Evolutionary conservation across 2,888 invertebrate species (phyloP).

Genomic region (Cryptocephalus primarius): DNA sequence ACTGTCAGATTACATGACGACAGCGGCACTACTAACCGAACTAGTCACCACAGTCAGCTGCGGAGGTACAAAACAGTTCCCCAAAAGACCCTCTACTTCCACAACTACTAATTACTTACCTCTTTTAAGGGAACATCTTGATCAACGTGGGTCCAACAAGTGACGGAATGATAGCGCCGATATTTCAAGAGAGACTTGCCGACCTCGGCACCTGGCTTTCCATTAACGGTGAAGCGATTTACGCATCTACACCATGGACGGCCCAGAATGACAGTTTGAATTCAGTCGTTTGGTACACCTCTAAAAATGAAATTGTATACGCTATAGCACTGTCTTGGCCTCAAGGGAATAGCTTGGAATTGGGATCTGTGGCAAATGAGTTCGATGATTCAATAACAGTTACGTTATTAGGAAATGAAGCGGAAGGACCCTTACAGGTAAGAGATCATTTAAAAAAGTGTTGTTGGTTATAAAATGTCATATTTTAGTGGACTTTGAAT

Average conservation of each 20-base stretch:
- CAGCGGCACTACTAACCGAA: slow-evolving; percentile 55
- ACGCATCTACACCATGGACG: slow-evolving; percentile 64
- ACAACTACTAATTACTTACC: neutral
- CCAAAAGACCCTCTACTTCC: too few relatives aligned
- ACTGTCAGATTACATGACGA: slow-evolving; percentile 54
- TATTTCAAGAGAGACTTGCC: slow-evolving; percentile 74
- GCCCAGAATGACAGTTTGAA: slow-evolving; percentile 72
- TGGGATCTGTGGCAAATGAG: slow-evolving; percentile 31
- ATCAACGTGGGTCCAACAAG: slow-evolving; percentile 85
- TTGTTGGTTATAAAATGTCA: slow-evolving; percentile 1
- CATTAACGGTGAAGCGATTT: slow-evolving; percentile 79
- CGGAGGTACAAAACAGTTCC: slow-evolving; percentile 49
- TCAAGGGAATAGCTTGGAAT: slow-evolving; percentile 38
- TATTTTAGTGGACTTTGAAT: slow-evolving; percentile 13
- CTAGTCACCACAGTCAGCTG: slow-evolving; percentile 71
- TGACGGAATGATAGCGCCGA: slow-evolving; percentile 74
- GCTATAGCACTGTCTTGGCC: slow-evolving; percentile 66
- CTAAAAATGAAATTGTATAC: slow-evolving; percentile 41
- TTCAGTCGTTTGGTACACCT: slow-evolving; percentile 28
- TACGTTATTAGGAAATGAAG: slow-evolving; percentile 42
- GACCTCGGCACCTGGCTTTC: slow-evolving; percentile 71
- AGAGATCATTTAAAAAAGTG: slow-evolving; percentile 15
- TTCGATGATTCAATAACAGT: slow-evolving; percentile 29
- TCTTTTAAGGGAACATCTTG: slow-evolving; percentile 55
- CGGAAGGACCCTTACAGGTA: slow-evolving; percentile 17